Evolutionary conservation across 92 coral and sea anemone genomes (phyloP).

Genomic region (Plumapathes pennacea): DNA sequence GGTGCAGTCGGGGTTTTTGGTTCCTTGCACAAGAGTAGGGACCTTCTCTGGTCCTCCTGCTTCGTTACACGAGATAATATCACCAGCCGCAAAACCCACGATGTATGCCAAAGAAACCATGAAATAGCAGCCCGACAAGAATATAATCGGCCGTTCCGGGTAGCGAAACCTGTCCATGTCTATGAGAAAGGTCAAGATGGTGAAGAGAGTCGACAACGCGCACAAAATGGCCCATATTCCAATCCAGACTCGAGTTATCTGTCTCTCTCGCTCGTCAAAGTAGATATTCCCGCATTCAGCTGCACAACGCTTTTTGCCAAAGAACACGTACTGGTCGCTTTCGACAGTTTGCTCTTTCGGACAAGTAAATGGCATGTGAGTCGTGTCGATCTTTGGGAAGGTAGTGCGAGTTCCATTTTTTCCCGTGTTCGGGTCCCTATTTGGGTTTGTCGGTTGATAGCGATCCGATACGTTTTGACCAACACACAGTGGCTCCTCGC

Average conservation of each 20-base stretch:
- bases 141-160: constrained; percentile 97
- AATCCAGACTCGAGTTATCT: constrained; percentile 91
- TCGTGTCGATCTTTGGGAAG: constrained; percentile 23
- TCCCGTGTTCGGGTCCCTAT: constrained; percentile 1
- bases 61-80: constrained; percentile 79
- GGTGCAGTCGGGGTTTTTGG: constrained; percentile 95
- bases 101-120: constrained; percentile 90
- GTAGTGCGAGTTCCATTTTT: background rate
- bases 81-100: constrained; percentile 89
- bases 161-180: constrained; percentile 96
- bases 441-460: constrained; percentile 1
- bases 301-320: constrained; percentile 78
- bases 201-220: constrained; percentile 84
- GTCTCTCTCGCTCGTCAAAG: constrained; percentile 75
- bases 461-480: constrained; percentile 65
- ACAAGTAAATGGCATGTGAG: constrained; percentile 60
- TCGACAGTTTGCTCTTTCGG: constrained; percentile 73
- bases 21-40: constrained; percentile 87
- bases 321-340: constrained; percentile 82
- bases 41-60: constrained; percentile 37
- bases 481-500: constrained; percentile 73
- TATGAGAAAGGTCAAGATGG: constrained; percentile 85
- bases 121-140: constrained; percentile 95
- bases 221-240: constrained; percentile 94
- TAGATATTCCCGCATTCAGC: constrained; percentile 90